Base-by-base conservation (phyloP, 2,797 vertebrate species). In the Dromococcyx pavoninus region DNA sequence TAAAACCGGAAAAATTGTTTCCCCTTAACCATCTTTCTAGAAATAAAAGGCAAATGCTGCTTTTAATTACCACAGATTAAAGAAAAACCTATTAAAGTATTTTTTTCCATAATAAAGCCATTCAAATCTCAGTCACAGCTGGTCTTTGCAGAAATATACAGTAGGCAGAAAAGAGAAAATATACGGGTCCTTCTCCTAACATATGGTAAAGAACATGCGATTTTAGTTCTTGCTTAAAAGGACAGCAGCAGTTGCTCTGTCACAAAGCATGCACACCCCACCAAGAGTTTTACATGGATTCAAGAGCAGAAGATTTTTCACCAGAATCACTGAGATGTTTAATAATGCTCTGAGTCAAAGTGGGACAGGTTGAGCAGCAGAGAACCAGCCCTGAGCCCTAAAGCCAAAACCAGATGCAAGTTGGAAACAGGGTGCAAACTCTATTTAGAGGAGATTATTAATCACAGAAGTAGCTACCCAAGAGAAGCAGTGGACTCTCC, bases 1-100 rank as follows among this genome's bases (percentile, higher is more conserved):
- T 54, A 93, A 87, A 91, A 37, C 1, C 28, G 79, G 41, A 77
- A 93, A 67, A 70, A 66, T 12, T 23, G 11, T 48, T 91, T 78
- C 25, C 11, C 30, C 30, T 70, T 83, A 70, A 44, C 24, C 7
- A 22, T n/a, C 62, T 41, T 57, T 44, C 76, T 62, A 69, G 79
- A 91, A 91, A 57, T 37, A 75, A 90, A 90, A 88, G 57, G 30
- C 24, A 93, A 95, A 93, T 33, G 30, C 27, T 67, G 53, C 5
- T 88, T 89, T 89, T 83, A 89, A 88, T 92, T 88, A 75, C 27
- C 70, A 88, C 14, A 86, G 46, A 89, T 83, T 83, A 66, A 69
- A 58, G 69, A 50, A 89, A 94, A 86, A 17, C n/a, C 70, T 91
- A 83, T 75, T 88, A n/a, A 84, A 84, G 28, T 82, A 44, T 75